phyloP scores from a whole-genome alignment of 2,113 vertebrate species.

The Desmodus rotundus region DNA sequence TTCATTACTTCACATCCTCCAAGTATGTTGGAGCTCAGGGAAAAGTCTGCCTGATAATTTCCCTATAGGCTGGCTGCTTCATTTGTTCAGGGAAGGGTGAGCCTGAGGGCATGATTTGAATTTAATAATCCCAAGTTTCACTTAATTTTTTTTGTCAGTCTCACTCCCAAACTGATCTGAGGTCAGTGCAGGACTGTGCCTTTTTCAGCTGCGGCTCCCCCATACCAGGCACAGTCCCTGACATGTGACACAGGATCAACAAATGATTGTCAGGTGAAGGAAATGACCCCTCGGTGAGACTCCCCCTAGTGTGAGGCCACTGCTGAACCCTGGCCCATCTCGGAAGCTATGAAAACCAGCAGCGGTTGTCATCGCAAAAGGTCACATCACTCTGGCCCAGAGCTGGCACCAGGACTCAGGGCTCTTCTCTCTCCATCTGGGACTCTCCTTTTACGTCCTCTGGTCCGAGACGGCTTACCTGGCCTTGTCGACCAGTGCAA shows the following conservation, averaged over 20 bases:
- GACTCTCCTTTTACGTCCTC: neutral
- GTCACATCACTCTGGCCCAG: fast-evolving
- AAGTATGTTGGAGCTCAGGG: neutral
- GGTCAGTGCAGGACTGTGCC: fast-evolving
- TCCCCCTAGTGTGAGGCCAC: neutral
- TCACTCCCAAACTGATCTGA: neutral
- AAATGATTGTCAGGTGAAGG: neutral
- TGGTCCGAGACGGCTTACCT: neutral
- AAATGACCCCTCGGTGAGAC: neutral
- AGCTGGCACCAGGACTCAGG: neutral
- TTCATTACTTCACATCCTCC: neutral
- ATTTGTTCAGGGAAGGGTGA: neutral
- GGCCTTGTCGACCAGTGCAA: no score
- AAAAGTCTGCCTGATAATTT: neutral
- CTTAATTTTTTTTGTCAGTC: neutral
- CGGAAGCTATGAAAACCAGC: neutral
- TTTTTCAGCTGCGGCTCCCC: neutral
- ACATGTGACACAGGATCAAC: neutral
- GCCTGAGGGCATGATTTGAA: neutral
- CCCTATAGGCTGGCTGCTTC: neutral
- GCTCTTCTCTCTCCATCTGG: neutral
- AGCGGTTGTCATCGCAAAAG: neutral
- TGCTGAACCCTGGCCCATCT: neutral
- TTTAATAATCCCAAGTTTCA: neutral
- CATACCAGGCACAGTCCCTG: neutral